Evolutionary conservation across 1,140 invertebrate genomes (phyloP), one percentile per base, ranked within the genome.

Genomic region (Zaprionus capensis): DNA sequence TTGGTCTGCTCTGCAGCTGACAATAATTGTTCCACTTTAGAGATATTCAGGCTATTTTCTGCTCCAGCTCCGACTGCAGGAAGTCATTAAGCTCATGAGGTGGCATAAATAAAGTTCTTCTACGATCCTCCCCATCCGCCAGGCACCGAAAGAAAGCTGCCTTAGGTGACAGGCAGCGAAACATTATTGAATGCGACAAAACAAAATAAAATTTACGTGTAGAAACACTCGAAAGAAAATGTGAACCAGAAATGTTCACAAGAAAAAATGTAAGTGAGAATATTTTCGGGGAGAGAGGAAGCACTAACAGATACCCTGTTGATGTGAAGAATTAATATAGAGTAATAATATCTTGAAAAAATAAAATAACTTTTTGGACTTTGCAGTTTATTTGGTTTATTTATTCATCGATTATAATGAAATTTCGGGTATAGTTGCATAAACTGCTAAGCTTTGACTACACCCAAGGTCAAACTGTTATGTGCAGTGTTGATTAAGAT

Each of bases 81-180:
- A 90, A 90, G 85, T 90, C 82, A 90, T 90, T 86, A 90, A 90
- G 85, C 86, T 90, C 63, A 66, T 74, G 63, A 58, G 65, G 63
- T 63, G 80, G 80, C 76, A 87, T 87, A 87, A 83, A 90, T 85
- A 90, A 90, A 85, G 76, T 90, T 90, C 74, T 41, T 90, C 74
- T 53, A 28, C 49, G 34, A 58, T 62, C 64, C 76, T 71, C 69
- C 74, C 61, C 36, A 12, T 20, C 31, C 24, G 49, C 7, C 11
- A 9, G 3, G 5, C 17, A 6, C 1, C 34, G n/a, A 46, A 46
- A 46, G 61, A 68, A 90, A 77, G 80, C 76, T 80, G 74, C 44
- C 44, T 66, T 66, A 81, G 75, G 64, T 81, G 81, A 67, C 64
- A 74, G 61, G 56, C 82, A 20, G 68, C 59, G 72, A 49, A 80